phyloP scores from a whole-genome alignment of 2,888 invertebrate genomes.

The Apamea crenata region DNA sequence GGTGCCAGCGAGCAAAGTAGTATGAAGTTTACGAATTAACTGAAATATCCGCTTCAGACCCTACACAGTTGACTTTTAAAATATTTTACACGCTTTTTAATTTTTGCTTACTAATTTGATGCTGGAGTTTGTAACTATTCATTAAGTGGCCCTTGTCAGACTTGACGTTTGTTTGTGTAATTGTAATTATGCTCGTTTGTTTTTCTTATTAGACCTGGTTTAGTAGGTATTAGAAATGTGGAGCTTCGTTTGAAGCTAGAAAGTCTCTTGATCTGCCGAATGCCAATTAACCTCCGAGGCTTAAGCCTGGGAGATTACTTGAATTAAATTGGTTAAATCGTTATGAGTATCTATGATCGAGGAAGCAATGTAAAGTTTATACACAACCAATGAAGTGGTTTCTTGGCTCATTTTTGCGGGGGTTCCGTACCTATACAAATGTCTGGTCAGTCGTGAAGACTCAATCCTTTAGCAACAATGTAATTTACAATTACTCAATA shows the following conservation, averaged over 20 bases:
- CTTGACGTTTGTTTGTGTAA: constrained; percentile 3
- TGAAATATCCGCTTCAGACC: constrained; percentile 84
- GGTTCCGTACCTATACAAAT: neutral
- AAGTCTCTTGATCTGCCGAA: neutral
- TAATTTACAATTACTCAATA: neutral
- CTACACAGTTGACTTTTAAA: constrained; percentile 78
- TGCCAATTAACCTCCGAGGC: neutral
- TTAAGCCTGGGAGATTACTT: neutral
- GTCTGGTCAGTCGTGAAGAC: neutral
- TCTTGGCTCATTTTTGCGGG: neutral
- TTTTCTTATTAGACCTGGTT: neutral
- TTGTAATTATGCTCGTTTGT: constrained; percentile 8
- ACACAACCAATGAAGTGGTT: neutral
- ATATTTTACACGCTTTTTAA: constrained; percentile 75
- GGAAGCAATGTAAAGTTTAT: neutral
- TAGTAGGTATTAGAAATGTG: neutral
- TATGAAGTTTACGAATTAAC: constrained; percentile 89
- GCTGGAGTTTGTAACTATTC: constrained; percentile 56
- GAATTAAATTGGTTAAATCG: neutral
- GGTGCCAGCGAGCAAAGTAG: constrained; percentile 82
- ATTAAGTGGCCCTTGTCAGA: constrained; percentile 24
- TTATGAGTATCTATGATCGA: neutral
- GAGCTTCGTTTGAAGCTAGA: neutral
- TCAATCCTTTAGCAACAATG: neutral
- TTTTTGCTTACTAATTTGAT: constrained; percentile 62